Evolutionary conservation across 2,797 vertebrate species (phyloP), one percentile per base, ranked within the genome.

Genomic region (Apogon talboti): DNA sequence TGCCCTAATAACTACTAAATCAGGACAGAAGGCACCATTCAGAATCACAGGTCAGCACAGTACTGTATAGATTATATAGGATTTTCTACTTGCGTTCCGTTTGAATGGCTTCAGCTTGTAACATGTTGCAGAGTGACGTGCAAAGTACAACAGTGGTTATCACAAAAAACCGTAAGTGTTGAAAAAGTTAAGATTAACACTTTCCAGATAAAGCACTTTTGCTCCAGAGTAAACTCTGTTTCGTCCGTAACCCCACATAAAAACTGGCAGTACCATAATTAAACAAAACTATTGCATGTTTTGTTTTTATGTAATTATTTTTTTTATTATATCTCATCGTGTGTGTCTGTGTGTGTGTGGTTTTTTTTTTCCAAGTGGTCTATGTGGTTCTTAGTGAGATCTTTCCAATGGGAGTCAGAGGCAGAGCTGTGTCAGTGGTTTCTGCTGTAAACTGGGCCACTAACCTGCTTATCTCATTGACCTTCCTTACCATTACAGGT

Each of bases 361-460:
- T n/a, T 9, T 21, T 63, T 64, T 28, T 8, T n/a, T 18, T 40
- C 74, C n/a, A 76, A 99, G 97, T 98, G 96, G 95, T 95, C 21
- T 98, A 97, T 80, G 88, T 99, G 76, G 92, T 99, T 46, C 78
- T 98, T 82, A 98, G 97, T 24, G 96, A 98, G 89, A 97, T 99
- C 79, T 99, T 98, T 61, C 97, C 97, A 0, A 95, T 94, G 72
- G 97, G 95, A 33, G 94, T 99, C 74, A 88, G 96, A 93, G 97
- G 97, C 80, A 93, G 93, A 40, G 97, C 96, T 11, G 95, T 97
- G 82, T 96, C 96, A 35, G 92, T 98, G 84, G 96, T 97, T 41
- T 96, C 95, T 0, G 96, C 94, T 61, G 92, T 98, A 71, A 98
- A 98, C 92, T 98, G 96, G 97, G 95, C 94, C 67, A 95, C 96